These are phyloP conservation scores for Keiferia lycopersicella DNA, from an alignment of 2,888 invertebrate species.

Conservation along the genomic window DNA sequence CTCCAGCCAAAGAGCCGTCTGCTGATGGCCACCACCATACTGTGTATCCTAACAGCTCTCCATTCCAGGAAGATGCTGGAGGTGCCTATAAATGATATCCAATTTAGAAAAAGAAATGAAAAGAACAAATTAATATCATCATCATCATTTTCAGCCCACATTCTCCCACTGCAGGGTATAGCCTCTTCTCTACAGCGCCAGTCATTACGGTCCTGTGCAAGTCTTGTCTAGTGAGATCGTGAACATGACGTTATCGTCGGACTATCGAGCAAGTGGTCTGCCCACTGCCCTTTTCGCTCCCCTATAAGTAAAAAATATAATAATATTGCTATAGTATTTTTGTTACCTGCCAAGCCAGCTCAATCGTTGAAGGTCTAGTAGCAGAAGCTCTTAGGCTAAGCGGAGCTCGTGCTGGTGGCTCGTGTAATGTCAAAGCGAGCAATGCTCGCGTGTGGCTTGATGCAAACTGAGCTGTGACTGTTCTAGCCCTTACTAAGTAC, in stretches of 20 bases:
- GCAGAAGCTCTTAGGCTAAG: slow-evolving; percentile 66
- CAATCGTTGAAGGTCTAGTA: slow-evolving; percentile 63
- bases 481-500: slow-evolving; percentile 69
- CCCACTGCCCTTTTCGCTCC: too few species aligned
- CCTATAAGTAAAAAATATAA: too few species aligned
- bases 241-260: too few species aligned
- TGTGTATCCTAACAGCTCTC: slow-evolving; percentile 88
- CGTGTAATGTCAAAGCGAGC: slow-evolving; percentile 69
- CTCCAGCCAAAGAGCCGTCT: slow-evolving; percentile 64
- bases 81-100: slow-evolving; percentile 78
- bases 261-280: too few species aligned
- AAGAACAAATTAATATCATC: not conserved
- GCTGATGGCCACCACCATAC: slow-evolving; percentile 84
- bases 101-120: not conserved
- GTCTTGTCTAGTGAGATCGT: not conserved
- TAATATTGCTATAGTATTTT: too few species aligned
- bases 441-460: slow-evolving; percentile 70
- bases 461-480: slow-evolving; percentile 72
- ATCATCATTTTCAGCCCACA: too few species aligned
- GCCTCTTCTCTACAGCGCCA: too few species aligned
- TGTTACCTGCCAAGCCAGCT: slow-evolving; percentile 71
- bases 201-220: not conserved
- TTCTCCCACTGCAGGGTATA: too few species aligned
- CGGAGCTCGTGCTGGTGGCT: slow-evolving; percentile 71
- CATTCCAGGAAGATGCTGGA: slow-evolving; percentile 86